These are phyloP conservation scores for Stichopus horrens DNA, from an alignment of 53 echinoderm and acorn worm genomes.

Conservation along the genomic window DNA sequence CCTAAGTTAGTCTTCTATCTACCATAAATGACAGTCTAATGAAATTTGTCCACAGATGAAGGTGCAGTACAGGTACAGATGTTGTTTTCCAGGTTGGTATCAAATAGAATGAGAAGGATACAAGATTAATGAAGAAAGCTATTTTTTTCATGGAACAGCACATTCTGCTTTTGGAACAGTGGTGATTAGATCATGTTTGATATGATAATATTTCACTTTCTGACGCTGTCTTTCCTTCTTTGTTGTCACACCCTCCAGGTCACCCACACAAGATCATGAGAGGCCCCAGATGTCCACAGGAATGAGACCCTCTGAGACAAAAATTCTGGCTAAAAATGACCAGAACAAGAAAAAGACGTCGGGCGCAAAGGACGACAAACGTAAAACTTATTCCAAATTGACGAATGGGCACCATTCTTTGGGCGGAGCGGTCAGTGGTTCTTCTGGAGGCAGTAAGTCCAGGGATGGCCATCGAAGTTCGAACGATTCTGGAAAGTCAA, in stretches of 20 bases:
- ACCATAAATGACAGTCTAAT: too few relatives aligned
- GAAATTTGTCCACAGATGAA: too few relatives aligned
- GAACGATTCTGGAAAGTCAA: constrained; percentile 43
- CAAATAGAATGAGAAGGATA: too few relatives aligned
- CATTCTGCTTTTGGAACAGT: too few relatives aligned
- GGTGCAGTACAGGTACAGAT: too few relatives aligned
- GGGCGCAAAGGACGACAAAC: constrained; percentile 18
- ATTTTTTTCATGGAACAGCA: too few relatives aligned
- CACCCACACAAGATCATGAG: neutral
- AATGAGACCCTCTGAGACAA: neutral
- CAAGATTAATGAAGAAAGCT: too few relatives aligned
- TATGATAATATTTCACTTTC: too few relatives aligned
- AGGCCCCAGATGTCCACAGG: neutral
- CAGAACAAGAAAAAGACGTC: constrained; percentile 28
- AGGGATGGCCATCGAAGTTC: constrained; percentile 39
- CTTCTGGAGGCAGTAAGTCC: constrained; percentile 31
- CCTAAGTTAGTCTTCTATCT: too few relatives aligned
- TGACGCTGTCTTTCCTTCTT: neutral
- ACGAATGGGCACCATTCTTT: constrained; percentile 33
- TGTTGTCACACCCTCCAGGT: neutral
- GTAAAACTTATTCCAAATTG: constrained; percentile 27
- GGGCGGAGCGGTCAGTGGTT: neutral
- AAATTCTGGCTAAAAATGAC: constrained; percentile 29
- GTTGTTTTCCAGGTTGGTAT: too few relatives aligned
- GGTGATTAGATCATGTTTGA: too few relatives aligned